A percentile compares a stretch with the other conserved stretches of the same genome.
Conservation (phyloP, 1,140 invertebrate species). For the Ylistrum balloti region DNA sequence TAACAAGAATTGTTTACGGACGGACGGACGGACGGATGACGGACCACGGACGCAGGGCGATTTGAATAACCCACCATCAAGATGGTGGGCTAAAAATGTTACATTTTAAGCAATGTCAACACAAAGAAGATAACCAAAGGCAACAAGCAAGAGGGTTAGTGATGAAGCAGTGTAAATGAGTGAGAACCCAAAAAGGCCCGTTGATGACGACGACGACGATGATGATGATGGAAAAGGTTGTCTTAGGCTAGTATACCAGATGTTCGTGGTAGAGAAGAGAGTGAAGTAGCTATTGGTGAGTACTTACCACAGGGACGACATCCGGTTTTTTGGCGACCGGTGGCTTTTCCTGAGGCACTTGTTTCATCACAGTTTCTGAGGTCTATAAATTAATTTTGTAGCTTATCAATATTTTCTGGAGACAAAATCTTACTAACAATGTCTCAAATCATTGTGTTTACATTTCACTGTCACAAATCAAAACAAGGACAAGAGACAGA, state of each 20-base stretch:
- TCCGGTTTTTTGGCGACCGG: slow-evolving; percentile 47
- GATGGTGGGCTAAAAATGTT: neutral
- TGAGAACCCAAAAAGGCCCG: too few relatives aligned
- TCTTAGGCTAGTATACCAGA: too few relatives aligned
- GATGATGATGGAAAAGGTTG: neutral
- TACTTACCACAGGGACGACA: slow-evolving; percentile 55
- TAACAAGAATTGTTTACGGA: too few relatives aligned
- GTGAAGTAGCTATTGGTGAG: neutral
- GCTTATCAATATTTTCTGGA: neutral
- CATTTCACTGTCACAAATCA: too few relatives aligned
- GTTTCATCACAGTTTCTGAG: slow-evolving; percentile 59
- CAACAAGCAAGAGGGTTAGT: neutral
- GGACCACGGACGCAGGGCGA: too few relatives aligned
- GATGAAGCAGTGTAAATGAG: neutral
- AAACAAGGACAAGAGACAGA: too few relatives aligned
- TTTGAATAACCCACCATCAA: too few relatives aligned
- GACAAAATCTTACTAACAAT: neutral
- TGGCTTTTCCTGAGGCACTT: slow-evolving; percentile 60
- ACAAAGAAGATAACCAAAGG: neutral
- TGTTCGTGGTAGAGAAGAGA: too few relatives aligned
- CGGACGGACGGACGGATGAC: too few relatives aligned
- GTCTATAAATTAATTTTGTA: slow-evolving; percentile 51
- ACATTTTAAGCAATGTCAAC: neutral
- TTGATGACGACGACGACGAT: neutral
- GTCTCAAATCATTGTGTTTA: too few relatives aligned